Evolutionary conservation across 2,888 invertebrate species (phyloP), one percentile per base, ranked within the genome.

Genomic region (Plebejus argus): DNA sequence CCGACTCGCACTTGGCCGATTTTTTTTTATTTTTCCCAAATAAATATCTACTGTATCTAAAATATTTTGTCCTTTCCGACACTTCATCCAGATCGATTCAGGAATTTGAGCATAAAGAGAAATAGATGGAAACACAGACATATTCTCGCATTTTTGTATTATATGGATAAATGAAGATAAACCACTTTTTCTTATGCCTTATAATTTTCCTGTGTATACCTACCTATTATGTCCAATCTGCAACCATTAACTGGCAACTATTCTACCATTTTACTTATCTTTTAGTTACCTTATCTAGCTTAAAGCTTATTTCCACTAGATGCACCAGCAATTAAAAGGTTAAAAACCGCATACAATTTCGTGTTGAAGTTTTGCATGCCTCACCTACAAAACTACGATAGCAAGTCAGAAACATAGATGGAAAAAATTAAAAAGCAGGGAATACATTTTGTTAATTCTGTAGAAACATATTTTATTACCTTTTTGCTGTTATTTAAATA

Each of bases 271-370:
- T 0, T 61, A 28, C 1, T 1, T 28, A 15, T 18, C 15, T 66
- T 28, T 66, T 15, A 15, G 33, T 66, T 28, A 58, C 12, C 23
- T 61, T 61, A 66, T 66, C 66, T 15, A 66, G 18, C 15, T 28
- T 66, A 18, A 66, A 33, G 28, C 18, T 66, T 66, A 66, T 28
- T 66, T 33, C 18, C 33, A 66, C 66, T 66, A 3, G n/a, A n/a
- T 23, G 28, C 66, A 66, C 15, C 66, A 66, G 66, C 66, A 66
- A 66, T 66, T 66, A 28, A 66, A 66, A 66, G 61, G 61, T 66
- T 66, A 66, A 66, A 66, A 66, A 66, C 66, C 66, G 66, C 66
- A 66, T 66, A 66, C 66, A 5, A 66, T 66, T 66, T 66, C 66
- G 66, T 33, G 28, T 33, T 66, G 28, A 66, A 66, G 66, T 33